Conservation (phyloP, 2,113 vertebrate species). For the Corvus cornix region DNA sequence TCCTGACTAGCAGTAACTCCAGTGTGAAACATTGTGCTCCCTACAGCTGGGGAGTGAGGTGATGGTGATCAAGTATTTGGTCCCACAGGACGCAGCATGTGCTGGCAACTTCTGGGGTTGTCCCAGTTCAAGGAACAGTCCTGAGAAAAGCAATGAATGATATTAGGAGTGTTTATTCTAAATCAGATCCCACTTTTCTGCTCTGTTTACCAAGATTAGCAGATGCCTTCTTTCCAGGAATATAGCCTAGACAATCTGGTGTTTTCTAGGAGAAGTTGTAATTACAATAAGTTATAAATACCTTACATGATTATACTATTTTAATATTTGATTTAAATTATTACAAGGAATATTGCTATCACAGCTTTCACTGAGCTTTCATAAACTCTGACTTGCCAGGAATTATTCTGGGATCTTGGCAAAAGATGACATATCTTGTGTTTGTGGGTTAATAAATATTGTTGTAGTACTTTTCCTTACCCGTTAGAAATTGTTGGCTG, state of each 20-base stretch:
- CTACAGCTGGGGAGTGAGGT: background rate
- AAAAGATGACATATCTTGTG: background rate
- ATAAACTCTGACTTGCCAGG: background rate
- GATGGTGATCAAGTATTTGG: background rate
- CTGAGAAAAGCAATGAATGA: background rate
- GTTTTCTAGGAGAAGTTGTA: conserved; percentile 25
- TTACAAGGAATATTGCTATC: background rate
- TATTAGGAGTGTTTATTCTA: background rate
- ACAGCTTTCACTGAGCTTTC: background rate
- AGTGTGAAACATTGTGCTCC: background rate
- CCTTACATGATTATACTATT: background rate
- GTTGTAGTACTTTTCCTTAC: background rate
- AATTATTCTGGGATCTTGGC: background rate
- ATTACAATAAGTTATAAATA: conserved; percentile 28
- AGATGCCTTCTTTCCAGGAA: conserved; percentile 53
- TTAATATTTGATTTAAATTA: background rate
- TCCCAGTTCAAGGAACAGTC: background rate
- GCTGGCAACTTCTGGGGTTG: background rate
- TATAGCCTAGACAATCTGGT: conserved; percentile 26
- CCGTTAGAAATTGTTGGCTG: background rate
- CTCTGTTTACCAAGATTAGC: conserved; percentile 41
- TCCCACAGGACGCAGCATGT: background rate
- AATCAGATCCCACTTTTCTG: background rate
- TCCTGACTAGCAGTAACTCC: background rate
- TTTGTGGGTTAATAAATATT: background rate